Conservation (phyloP, 2,888 invertebrate species). For the Lasius fuliginosus region DNA sequence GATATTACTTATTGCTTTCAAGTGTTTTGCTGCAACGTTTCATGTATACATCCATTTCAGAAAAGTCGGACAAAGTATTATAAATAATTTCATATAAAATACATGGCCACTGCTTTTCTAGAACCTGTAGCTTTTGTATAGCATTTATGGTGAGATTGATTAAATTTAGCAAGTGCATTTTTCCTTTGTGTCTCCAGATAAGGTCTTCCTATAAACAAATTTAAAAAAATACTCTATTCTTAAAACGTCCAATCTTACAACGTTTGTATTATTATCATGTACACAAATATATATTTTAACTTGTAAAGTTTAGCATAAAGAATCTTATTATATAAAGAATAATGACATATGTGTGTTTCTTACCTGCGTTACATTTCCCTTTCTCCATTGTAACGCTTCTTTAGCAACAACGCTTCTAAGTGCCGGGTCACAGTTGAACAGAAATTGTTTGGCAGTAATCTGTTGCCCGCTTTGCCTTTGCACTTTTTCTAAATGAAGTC, state of each 20-base stretch:
- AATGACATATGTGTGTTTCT: neutral
- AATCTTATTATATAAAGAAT: neutral
- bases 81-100: constrained; percentile 93
- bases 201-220: constrained; percentile 89
- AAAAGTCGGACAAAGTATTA: constrained; percentile 92
- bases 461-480: constrained; percentile 84
- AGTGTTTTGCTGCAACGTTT: constrained; percentile 87
- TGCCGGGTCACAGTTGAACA: constrained; percentile 89
- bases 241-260: neutral
- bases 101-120: constrained; percentile 93
- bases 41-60: constrained; percentile 93
- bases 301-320: constrained; percentile 14
- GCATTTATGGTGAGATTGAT: constrained; percentile 92
- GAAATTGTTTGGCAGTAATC: constrained; percentile 85
- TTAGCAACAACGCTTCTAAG: constrained; percentile 94
- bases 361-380: constrained; percentile 88
- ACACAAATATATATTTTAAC: neutral
- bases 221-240: neutral
- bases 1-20: constrained; percentile 74
- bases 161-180: constrained; percentile 90
- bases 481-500: constrained; percentile 90
- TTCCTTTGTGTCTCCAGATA: constrained; percentile 92
- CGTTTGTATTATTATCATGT: neutral
- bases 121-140: constrained; percentile 91
- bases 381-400: constrained; percentile 94